These are phyloP conservation scores for Hippocampus barbouri DNA, from an alignment of 2,113 vertebrate species.

Conservation along the genomic window DNA sequence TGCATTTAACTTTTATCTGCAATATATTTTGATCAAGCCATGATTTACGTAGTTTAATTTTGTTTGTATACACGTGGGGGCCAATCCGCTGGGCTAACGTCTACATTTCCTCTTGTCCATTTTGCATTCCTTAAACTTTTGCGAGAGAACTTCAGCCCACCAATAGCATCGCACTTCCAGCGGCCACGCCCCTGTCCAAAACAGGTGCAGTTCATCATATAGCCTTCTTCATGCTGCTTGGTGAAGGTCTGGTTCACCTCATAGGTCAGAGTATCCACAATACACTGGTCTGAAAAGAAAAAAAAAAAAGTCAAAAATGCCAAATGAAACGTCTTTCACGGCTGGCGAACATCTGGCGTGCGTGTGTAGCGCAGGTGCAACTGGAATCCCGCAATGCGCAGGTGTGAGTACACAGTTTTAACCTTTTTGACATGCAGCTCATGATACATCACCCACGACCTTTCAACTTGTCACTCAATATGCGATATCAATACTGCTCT, in stretches of 20 bases:
- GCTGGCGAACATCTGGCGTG: slow-evolving; percentile 10
- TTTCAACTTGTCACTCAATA: slow-evolving; percentile 56
- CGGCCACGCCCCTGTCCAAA: slow-evolving; percentile 91
- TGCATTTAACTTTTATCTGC: too few species aligned
- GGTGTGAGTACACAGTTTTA: slow-evolving; percentile 29
- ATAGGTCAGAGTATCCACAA: slow-evolving; percentile 86
- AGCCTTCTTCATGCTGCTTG: slow-evolving; percentile 90
- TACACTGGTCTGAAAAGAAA: slow-evolving; percentile 83
- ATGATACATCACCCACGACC: slow-evolving; percentile 17
- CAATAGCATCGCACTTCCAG: slow-evolving; percentile 94
- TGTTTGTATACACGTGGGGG: not conserved
- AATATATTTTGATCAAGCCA: too few species aligned
- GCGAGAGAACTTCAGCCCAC: slow-evolving; percentile 67
- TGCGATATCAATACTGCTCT: slow-evolving; percentile 10
- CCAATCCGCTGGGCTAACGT: not conserved
- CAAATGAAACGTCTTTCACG: not conserved
- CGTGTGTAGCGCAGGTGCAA: slow-evolving; percentile 22
- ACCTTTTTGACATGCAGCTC: slow-evolving; percentile 27
- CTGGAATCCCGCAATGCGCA: slow-evolving; percentile 21
- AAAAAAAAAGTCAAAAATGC: not conserved
- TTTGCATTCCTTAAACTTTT: not conserved
- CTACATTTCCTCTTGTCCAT: not conserved
- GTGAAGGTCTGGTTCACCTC: slow-evolving; percentile 94
- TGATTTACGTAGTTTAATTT: too few species aligned
- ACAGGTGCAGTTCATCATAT: slow-evolving; percentile 95